These are phyloP conservation scores for Pelochelys cantorii DNA, from an alignment of 2,797 vertebrate genomes.

Conservation along the genomic window DNA sequence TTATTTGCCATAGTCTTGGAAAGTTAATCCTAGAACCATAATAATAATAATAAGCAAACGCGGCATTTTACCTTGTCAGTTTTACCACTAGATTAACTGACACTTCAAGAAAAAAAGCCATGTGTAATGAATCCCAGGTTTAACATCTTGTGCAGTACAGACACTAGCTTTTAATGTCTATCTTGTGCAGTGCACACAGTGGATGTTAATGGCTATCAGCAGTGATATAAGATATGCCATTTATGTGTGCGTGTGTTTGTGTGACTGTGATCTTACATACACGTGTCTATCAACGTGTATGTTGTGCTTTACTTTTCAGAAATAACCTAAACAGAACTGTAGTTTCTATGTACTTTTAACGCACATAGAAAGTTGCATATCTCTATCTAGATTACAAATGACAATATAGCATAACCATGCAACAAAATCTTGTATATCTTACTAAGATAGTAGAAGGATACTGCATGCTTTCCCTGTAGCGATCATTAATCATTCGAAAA, in stretches of 20 bases:
- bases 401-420: not conserved
- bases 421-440: not conserved
- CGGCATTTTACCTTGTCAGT: conserved; percentile 4
- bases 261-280: not conserved
- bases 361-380: not conserved
- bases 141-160: not conserved
- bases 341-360: not conserved
- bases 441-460: not conserved
- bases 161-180: not conserved
- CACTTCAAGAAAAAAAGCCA: not conserved
- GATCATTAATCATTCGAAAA: not conserved
- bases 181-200: not conserved
- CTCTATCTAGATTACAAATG: not conserved
- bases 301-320: not conserved
- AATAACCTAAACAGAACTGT: not conserved
- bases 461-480: not conserved
- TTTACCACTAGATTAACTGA: conserved; percentile 13
- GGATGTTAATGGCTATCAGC: not conserved
- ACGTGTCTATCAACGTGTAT: not conserved
- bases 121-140: conserved; percentile 53
- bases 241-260: not conserved
- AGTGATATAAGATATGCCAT: not conserved
- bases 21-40: not conserved
- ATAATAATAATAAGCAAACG: not conserved
- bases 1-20: not conserved